Conservation (phyloP, 2,797 vertebrate genomes). For the Erithacus rubecula region DNA sequence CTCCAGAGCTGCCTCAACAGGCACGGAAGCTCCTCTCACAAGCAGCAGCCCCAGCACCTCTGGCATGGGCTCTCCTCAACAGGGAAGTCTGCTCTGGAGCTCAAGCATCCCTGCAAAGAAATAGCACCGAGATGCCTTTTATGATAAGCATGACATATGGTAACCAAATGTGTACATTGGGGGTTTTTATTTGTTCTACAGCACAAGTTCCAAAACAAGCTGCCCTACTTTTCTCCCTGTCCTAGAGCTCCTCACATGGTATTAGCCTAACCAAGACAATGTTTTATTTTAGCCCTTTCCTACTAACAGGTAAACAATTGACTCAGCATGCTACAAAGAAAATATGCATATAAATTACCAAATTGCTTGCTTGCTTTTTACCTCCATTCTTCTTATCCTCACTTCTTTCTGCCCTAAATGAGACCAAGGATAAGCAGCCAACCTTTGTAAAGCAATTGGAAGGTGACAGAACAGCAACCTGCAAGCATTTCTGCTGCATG, state of each 20-base stretch:
- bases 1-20: neutral
- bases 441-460: neutral
- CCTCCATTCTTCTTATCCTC: neutral
- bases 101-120: slow-evolving; percentile 48
- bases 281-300: neutral
- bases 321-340: neutral
- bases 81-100: neutral
- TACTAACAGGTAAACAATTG: slow-evolving; percentile 9
- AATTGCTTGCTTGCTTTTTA: neutral
- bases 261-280: neutral
- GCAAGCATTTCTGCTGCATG: neutral
- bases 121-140: slow-evolving; percentile 1
- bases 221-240: neutral
- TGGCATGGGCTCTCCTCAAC: neutral
- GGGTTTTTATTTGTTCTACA: slow-evolving; percentile 53
- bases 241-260: neutral
- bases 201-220: slow-evolving; percentile 59
- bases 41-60: neutral
- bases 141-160: slow-evolving; percentile 56
- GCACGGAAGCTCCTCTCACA: neutral
- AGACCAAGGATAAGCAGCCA: neutral
- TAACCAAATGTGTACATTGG: slow-evolving; percentile 44
- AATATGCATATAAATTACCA: neutral
- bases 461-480: neutral
- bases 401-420: neutral